Conservation (phyloP, 1,140 invertebrate genomes). For the Ceratina japonica region DNA sequence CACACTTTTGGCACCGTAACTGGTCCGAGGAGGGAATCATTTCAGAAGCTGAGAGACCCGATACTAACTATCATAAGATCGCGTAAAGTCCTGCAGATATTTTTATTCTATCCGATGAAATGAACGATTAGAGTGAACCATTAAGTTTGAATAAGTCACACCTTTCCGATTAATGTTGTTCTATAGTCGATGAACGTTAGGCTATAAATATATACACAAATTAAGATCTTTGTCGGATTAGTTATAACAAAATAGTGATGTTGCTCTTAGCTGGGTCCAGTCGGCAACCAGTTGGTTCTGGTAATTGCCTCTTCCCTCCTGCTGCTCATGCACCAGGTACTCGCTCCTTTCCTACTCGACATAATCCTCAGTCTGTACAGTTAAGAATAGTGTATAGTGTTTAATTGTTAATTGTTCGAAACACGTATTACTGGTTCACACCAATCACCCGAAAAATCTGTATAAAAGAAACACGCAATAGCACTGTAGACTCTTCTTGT, state of each 20-base stretch:
- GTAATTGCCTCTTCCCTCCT: conserved; percentile 74
- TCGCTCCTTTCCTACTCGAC: conserved; percentile 65
- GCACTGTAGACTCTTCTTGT: conserved; percentile 48
- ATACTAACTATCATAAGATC: conserved; percentile 52
- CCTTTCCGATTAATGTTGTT: neutral
- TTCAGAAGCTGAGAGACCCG: conserved; percentile 61
- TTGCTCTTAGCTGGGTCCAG: conserved; percentile 76
- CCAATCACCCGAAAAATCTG: neutral
- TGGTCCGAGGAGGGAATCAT: conserved; percentile 53
- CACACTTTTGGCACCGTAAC: conserved; percentile 53
- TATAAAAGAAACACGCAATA: conserved; percentile 7
- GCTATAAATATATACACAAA: conserved; percentile 27
- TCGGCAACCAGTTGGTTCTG: conserved; percentile 75
- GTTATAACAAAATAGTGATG: conserved; percentile 69
- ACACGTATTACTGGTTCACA: neutral
- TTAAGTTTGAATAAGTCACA: conserved; percentile 37
- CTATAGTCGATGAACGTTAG: conserved; percentile 21
- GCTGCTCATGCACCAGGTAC: conserved; percentile 76
- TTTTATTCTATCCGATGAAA: neutral
- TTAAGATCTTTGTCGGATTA: conserved; percentile 47
- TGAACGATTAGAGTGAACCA: conserved; percentile 34
- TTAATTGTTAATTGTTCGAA: conserved; percentile 24
- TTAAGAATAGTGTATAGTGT: conserved; percentile 36
- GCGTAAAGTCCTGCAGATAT: conserved; percentile 8
- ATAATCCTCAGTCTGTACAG: conserved; percentile 49